These are phyloP conservation scores for Sterna hirundo DNA, from an alignment of 2,113 vertebrate genomes.

Conservation along the genomic window DNA sequence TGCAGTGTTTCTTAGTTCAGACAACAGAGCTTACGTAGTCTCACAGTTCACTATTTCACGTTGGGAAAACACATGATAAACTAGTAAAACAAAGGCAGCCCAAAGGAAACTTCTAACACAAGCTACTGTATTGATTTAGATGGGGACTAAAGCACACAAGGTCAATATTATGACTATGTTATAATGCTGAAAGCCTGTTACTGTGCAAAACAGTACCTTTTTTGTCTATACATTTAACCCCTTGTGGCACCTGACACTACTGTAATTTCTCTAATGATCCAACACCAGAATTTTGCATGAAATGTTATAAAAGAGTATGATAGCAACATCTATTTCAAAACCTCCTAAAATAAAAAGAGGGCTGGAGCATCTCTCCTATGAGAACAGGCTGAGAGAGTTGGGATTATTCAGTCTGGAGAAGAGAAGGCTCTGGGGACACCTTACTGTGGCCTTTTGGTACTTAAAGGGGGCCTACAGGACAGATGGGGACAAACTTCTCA, in stretches of 20 bases:
- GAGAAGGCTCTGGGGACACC: not conserved
- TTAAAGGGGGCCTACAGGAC: not conserved
- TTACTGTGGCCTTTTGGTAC: not conserved
- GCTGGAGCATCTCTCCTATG: not conserved
- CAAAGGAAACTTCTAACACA: conserved; percentile 28
- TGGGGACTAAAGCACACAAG: conserved; percentile 28
- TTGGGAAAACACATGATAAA: not conserved
- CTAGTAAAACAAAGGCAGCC: conserved; percentile 18
- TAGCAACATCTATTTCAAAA: not conserved
- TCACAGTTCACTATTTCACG: conserved; percentile 38
- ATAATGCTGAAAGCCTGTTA: conserved; percentile 9
- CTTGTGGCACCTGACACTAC: not conserved
- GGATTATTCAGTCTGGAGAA: not conserved
- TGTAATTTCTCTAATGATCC: conserved; percentile 8
- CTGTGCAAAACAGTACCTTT: not conserved
- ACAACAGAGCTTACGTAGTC: not conserved
- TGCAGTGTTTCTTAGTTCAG: conserved; percentile 13
- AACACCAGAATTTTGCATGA: conserved; percentile 12
- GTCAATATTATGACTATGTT: conserved; percentile 22
- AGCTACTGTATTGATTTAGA: conserved; percentile 53
- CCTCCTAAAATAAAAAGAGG: not conserved
- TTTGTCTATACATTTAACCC: not conserved
- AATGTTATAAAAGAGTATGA: not conserved
- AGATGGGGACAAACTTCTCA: not conserved
- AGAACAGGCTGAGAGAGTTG: not conserved